These are phyloP conservation scores for Lasioglossum oenotherae DNA, from an alignment of 2,888 invertebrate genomes.

Conservation along the genomic window DNA sequence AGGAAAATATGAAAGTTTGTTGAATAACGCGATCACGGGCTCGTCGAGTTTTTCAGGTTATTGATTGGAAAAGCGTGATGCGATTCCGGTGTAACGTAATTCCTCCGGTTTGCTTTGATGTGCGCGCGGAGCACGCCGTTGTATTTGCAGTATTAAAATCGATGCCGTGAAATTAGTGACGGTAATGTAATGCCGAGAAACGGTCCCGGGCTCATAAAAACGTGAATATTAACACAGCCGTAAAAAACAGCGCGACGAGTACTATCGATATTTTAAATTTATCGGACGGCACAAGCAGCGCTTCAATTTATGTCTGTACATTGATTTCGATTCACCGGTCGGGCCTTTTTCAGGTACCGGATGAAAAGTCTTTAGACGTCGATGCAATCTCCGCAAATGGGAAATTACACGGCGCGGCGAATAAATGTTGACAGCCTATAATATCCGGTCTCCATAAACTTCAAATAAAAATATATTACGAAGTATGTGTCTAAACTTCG, in stretches of 20 bases:
- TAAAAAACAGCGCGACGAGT: background rate
- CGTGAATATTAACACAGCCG: background rate
- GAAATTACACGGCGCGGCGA: background rate
- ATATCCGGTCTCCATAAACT: background rate
- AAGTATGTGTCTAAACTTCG: no score
- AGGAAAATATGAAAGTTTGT: background rate
- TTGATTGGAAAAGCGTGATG: constrained; percentile 12
- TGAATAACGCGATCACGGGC: constrained; percentile 4
- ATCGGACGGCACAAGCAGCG: background rate
- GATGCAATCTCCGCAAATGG: background rate
- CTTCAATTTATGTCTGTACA: background rate
- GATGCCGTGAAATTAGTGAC: constrained; percentile 10
- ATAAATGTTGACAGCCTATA: background rate
- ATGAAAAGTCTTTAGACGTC: background rate
- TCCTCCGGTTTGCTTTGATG: constrained; percentile 12
- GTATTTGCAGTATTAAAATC: constrained; percentile 23
- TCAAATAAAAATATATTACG: background rate
- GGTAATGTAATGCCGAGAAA: background rate
- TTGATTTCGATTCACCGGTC: background rate
- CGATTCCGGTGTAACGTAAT: constrained; percentile 10
- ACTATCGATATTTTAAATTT: constrained; percentile 19
- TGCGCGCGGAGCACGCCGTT: background rate
- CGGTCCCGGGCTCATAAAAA: constrained; percentile 10
- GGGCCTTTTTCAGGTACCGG: background rate
- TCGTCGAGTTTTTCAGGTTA: constrained; percentile 19